Base-by-base conservation (phyloP, 2,888 invertebrate species). In the Brachypalpus laphriformis region DNA sequence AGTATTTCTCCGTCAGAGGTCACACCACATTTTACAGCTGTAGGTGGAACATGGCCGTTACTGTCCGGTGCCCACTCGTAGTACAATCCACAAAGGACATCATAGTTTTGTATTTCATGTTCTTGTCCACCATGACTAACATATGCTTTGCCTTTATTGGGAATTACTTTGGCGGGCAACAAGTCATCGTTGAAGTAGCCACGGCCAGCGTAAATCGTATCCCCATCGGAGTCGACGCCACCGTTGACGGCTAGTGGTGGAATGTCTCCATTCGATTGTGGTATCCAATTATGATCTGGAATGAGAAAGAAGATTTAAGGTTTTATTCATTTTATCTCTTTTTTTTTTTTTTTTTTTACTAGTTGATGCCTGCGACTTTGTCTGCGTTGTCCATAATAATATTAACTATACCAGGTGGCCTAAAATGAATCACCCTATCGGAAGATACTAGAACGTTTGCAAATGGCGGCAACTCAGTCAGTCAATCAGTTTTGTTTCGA, bases 171-270 rank as follows among this genome's bases (percentile, higher is more conserved):
- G 0, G 94, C 94, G 2, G 94, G 94, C 37, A 94, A 87, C 91
- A 93, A 91, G 88, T 94, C 94, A 18, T 94, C 95, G 77, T 93
- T 93, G 88, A 95, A 94, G 74, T 92, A 93, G 0, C 94, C 94
- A 61, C 96, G 93, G 0, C 96, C 97, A 0, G 96, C 95, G 90
- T 94, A 97, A 88, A 97, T 96, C 63, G 94, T 92, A 0, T 93
- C 93, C 0, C 96, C 96, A 88, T 96, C 96, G 11, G 91, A 91
- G 89, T 97, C 97, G 1, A 93, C 93, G 20, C 97, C 97, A 49
- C 94, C 95, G 5, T 88, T 88, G 0, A 95, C 93, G 1, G 94
- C 94, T 16, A 87, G 74, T 14, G 88, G 80, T 1, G 91, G 88
- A 16, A 90, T 34, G 8, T 78, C 63, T 31, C 90, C 91, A 61